Evolutionary conservation across 1,140 invertebrate genomes (phyloP).

Genomic region (Thaumetopoea pityocampa): DNA sequence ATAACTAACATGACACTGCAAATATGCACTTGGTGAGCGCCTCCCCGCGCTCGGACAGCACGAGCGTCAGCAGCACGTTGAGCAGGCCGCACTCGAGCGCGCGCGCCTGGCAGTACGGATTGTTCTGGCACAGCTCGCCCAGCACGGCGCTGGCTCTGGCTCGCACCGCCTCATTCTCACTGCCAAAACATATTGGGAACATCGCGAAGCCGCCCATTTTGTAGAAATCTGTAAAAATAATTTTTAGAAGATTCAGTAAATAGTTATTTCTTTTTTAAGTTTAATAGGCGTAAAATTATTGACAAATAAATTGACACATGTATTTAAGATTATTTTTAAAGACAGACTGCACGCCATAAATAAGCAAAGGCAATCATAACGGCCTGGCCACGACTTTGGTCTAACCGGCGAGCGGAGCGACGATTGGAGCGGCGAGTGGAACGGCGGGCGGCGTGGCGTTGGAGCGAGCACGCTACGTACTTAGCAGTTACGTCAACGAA

Average conservation of each 20-base stretch:
- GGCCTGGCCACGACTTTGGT: too few relatives aligned
- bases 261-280: too few relatives aligned
- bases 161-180: constrained; percentile 78
- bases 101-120: constrained; percentile 84
- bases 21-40: constrained; percentile 83
- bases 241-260: background rate
- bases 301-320: too few relatives aligned
- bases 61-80: constrained; percentile 79
- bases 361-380: too few relatives aligned
- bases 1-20: constrained; percentile 85
- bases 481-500: too few relatives aligned
- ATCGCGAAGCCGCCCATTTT: constrained; percentile 87
- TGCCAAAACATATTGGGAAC: constrained; percentile 80
- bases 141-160: constrained; percentile 81
- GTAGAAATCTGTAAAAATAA: constrained; percentile 80
- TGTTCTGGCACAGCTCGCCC: constrained; percentile 86
- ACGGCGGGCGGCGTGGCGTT: too few relatives aligned
- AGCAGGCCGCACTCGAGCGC: constrained; percentile 80
- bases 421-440: too few relatives aligned
- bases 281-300: too few relatives aligned
- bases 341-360: too few relatives aligned
- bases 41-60: constrained; percentile 78
- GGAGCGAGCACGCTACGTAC: too few relatives aligned
- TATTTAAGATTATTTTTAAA: too few relatives aligned
- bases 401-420: too few relatives aligned